Percentiles rank a stretch among this genome's conserved stretches.
Evolutionary conservation across 2,888 invertebrate species (phyloP).

Genomic region (Nephrotoma guestfalica): DNA sequence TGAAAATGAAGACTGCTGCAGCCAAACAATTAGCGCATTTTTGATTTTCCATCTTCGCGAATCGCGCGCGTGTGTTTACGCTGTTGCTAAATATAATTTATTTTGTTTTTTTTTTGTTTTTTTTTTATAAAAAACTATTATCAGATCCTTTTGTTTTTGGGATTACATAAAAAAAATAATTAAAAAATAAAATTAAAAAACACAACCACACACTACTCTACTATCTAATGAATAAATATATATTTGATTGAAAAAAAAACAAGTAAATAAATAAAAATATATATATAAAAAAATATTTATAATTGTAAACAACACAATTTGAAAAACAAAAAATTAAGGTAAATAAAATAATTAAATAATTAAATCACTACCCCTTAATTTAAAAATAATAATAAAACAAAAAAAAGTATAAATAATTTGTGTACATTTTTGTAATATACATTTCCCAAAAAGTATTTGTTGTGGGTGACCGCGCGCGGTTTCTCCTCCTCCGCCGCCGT

Average conservation of each 20-base stretch:
- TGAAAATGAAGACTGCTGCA: constrained; percentile 41
- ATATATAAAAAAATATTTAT: constrained; percentile 13
- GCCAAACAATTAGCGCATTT: constrained; percentile 28
- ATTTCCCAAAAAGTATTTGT: constrained; percentile 6
- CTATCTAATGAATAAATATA: constrained; percentile 18
- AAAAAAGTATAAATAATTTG: constrained; percentile 13
- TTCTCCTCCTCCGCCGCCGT: neutral
- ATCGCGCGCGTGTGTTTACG: constrained; percentile 25
- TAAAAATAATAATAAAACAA: constrained; percentile 33
- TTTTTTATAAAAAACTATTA: neutral
- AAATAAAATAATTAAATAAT: constrained; percentile 14
- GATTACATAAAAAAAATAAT: constrained; percentile 19
- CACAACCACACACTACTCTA: constrained; percentile 23
- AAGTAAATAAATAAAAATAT: constrained; percentile 15
- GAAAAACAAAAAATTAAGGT: constrained; percentile 15
- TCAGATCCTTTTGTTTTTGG: constrained; percentile 18
- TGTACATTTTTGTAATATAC: constrained; percentile 17
- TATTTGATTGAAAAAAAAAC: constrained; percentile 27
- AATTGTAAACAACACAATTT: constrained; percentile 22
- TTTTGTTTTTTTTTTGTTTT: neutral
- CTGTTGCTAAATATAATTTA: constrained; percentile 25
- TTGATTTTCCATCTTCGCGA: constrained; percentile 10
- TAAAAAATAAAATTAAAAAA: constrained; percentile 19
- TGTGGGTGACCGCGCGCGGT: neutral
- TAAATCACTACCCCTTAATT: constrained; percentile 17